Conservation (phyloP, 2,888 invertebrate species). For the Elmis aenea region DNA sequence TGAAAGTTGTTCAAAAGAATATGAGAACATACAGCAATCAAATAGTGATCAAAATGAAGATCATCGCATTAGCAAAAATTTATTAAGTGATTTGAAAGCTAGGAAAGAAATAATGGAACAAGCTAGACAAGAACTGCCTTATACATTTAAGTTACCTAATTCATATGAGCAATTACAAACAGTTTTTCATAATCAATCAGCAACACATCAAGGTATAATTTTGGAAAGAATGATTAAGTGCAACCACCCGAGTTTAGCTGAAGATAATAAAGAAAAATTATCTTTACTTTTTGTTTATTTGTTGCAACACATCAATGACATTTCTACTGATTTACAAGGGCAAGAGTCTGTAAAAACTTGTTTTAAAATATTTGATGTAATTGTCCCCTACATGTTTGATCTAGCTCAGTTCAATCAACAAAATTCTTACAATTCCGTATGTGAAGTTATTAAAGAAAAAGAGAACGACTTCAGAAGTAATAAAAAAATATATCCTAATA, state of each 20-base stretch:
- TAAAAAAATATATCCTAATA: conserved; percentile 56
- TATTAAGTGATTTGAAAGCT: conserved; percentile 35
- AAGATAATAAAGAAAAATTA: conserved; percentile 73
- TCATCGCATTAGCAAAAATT: not conserved
- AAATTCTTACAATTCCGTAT: conserved; percentile 60
- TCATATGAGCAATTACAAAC: conserved; percentile 59
- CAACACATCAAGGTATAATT: conserved; percentile 63
- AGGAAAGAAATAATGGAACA: conserved; percentile 51
- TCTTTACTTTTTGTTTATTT: conserved; percentile 69
- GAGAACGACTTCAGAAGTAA: conserved; percentile 58
- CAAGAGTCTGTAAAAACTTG: conserved; percentile 47
- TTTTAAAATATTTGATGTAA: conserved; percentile 56
- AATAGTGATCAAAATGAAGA: not conserved
- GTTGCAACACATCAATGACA: conserved; percentile 71
- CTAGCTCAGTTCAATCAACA: conserved; percentile 67
- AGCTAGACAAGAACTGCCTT: conserved; percentile 56
- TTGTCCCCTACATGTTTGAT: conserved; percentile 57
- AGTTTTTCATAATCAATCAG: conserved; percentile 56
- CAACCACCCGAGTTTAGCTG: conserved; percentile 76
- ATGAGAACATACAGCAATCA: too few relatives aligned
- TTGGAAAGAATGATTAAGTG: conserved; percentile 81
- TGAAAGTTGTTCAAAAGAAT: not conserved
- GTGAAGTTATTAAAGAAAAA: conserved; percentile 70
- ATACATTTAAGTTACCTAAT: conserved; percentile 56
- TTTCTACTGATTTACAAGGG: conserved; percentile 46